phyloP scores from a whole-genome alignment of 2,888 invertebrate species.

The Tholera decimalis region DNA sequence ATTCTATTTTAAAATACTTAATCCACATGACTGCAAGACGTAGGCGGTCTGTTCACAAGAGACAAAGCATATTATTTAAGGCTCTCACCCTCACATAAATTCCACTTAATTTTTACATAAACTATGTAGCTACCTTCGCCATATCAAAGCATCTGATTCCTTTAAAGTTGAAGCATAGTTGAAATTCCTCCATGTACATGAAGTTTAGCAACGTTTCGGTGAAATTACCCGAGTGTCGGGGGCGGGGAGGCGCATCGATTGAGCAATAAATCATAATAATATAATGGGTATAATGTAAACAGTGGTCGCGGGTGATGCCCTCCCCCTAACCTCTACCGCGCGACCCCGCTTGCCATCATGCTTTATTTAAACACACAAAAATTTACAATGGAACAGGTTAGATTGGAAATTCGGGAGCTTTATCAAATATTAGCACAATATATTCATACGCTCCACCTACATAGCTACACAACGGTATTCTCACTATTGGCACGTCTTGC shows the following conservation, averaged over 20 bases:
- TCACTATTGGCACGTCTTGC: background rate
- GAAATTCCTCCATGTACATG: slow-evolving; percentile 84
- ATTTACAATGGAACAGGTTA: slow-evolving; percentile 71
- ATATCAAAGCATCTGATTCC: slow-evolving; percentile 85
- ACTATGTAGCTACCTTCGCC: slow-evolving; percentile 63
- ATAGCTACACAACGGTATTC: background rate
- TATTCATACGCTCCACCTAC: slow-evolving; percentile 17
- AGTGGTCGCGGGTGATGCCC: slow-evolving; percentile 76
- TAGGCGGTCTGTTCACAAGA: slow-evolving; percentile 23
- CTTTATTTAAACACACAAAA: slow-evolving; percentile 67
- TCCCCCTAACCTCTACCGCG: slow-evolving; percentile 62
- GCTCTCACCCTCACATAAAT: slow-evolving; percentile 54
- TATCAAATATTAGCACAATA: slow-evolving; percentile 57
- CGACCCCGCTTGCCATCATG: slow-evolving; percentile 48
- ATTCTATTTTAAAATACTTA: slow-evolving; percentile 19
- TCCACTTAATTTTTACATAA: slow-evolving; percentile 61
- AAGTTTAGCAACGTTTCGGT: slow-evolving; percentile 83
- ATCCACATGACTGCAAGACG: slow-evolving; percentile 11
- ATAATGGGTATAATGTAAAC: slow-evolving; percentile 88
- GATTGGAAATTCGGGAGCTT: slow-evolving; percentile 59
- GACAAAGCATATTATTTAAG: slow-evolving; percentile 58
- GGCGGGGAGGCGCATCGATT: slow-evolving; percentile 82
- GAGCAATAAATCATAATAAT: slow-evolving; percentile 89
- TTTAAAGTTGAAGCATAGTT: slow-evolving; percentile 83
- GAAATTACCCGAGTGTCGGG: slow-evolving; percentile 79